Conservation (phyloP, 2,113 vertebrate species). For the Seriola dumerili region DNA sequence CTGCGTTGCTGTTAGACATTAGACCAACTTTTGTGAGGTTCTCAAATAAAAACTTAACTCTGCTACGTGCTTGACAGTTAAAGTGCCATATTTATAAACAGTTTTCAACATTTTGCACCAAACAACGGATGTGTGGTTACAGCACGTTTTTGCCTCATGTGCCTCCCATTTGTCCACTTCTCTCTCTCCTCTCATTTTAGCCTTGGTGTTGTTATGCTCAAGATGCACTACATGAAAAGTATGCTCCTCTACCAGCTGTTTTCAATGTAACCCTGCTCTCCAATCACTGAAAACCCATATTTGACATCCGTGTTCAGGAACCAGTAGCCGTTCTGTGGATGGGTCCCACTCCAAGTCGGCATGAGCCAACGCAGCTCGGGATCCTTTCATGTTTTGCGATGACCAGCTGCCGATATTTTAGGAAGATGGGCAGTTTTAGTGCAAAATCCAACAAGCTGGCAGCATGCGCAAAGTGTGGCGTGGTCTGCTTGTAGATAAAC, state of each 20-base stretch:
- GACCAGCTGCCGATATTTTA: constrained; percentile 66
- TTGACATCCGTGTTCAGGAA: constrained; percentile 60
- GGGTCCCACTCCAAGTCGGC: constrained; percentile 60
- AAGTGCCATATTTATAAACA: constrained; percentile 77
- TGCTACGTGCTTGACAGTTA: constrained; percentile 66
- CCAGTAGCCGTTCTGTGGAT: constrained; percentile 65
- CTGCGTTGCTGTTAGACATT: constrained; percentile 65
- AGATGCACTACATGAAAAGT: constrained; percentile 61
- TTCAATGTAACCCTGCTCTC: constrained; percentile 64
- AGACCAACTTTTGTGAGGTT: constrained; percentile 67
- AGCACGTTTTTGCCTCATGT: constrained; percentile 77
- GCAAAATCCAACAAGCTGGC: constrained; percentile 53
- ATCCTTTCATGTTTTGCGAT: constrained; percentile 66
- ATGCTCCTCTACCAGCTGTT: constrained; percentile 60
- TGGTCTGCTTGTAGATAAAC: constrained; percentile 78
- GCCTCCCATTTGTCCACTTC: constrained; percentile 60
- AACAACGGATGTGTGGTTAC: constrained; percentile 66
- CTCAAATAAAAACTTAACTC: constrained; percentile 69
- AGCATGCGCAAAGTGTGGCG: constrained; percentile 54
- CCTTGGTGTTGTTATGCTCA: constrained; percentile 42
- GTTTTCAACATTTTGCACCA: constrained; percentile 70
- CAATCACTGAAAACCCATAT: constrained; percentile 68
- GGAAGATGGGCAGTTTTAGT: constrained; percentile 53
- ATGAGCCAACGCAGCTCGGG: constrained; percentile 41
- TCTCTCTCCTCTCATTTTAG: constrained; percentile 55